These are phyloP conservation scores for Parauchenoglanis ngamensis DNA, from an alignment of 2,797 vertebrate species.

Conservation along the genomic window DNA sequence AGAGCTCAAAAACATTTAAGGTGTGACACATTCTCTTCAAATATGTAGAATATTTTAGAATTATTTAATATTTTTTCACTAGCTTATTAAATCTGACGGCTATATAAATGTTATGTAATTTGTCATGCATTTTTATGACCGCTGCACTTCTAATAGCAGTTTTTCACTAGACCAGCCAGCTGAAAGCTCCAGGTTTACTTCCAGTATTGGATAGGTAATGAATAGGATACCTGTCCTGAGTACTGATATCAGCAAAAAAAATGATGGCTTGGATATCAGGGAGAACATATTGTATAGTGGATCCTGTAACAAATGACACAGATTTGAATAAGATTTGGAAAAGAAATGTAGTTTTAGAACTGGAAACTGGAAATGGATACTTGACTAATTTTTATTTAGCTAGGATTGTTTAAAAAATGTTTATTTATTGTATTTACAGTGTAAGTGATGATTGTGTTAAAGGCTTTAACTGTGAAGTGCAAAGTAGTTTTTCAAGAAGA, in stretches of 20 bases:
- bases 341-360: neutral
- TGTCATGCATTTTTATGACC: neutral
- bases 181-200: neutral
- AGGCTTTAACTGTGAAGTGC: neutral
- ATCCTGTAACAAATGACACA: neutral
- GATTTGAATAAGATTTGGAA: neutral
- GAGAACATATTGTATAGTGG: neutral
- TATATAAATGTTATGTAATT: neutral
- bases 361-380: neutral
- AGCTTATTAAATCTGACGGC: neutral
- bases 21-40: neutral
- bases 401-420: neutral
- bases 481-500: neutral
- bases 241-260: neutral
- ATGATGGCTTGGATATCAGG: neutral
- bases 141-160: neutral
- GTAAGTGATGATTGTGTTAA: neutral
- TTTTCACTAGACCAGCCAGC: neutral
- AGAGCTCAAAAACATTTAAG: neutral
- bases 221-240: too few relatives aligned
- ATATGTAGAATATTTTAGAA: neutral
- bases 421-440: neutral
- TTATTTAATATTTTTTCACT: neutral
- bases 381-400: neutral
- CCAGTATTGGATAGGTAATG: neutral